Conservation (phyloP, 2,113 vertebrate species). For the Laticauda laticaudata region DNA sequence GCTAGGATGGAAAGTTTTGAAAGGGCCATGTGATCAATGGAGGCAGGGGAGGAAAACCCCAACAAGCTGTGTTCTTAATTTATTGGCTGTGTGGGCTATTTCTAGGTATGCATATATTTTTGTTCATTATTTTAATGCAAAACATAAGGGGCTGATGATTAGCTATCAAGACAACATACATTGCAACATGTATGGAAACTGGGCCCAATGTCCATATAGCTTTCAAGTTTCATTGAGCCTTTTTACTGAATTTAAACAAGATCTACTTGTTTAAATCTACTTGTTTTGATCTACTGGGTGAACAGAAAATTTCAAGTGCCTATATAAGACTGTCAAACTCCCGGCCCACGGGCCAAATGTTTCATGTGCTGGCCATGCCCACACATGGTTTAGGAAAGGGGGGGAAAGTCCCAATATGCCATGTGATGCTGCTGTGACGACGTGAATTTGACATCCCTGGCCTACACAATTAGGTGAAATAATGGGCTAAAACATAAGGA, state of each 20-base stretch:
- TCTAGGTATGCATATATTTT: neutral
- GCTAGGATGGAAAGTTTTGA: neutral
- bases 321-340: neutral
- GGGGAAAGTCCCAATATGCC: too few species aligned
- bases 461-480: neutral
- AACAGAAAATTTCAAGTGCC: neutral
- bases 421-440: too few species aligned
- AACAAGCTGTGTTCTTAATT: neutral
- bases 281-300: neutral
- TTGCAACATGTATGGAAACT: neutral
- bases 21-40: neutral
- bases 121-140: neutral
- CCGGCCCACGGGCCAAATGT: too few species aligned
- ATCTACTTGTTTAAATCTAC: neutral
- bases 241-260: neutral
- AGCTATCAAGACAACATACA: neutral
- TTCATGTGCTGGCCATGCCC: too few species aligned
- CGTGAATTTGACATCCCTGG: too few species aligned
- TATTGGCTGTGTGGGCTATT: neutral
- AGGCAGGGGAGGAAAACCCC: neutral
- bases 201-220: neutral
- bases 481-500: neutral
- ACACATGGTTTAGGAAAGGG: too few species aligned
- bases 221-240: neutral
- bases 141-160: neutral